Evolutionary conservation across 2,797 vertebrate species (phyloP).

Genomic region (Platalea minor): DNA sequence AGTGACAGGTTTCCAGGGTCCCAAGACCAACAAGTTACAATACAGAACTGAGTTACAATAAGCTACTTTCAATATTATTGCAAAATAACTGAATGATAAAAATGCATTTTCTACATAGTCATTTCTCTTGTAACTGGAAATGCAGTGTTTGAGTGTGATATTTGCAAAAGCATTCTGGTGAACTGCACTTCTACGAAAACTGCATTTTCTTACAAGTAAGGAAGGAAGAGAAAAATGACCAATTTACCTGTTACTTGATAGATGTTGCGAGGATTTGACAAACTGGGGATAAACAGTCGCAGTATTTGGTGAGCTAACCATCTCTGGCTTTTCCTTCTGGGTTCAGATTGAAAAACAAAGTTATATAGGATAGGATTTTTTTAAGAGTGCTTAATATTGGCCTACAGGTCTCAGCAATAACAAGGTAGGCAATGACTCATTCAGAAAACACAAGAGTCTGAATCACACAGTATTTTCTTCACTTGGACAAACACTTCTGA

Average conservation of each 20-base stretch:
- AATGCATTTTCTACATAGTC: background rate
- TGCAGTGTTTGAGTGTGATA: background rate
- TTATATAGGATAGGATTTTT: background rate
- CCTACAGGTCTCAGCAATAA: background rate
- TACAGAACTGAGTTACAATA: background rate
- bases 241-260: conserved; percentile 42
- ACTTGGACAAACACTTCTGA: conserved; percentile 25
- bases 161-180: background rate
- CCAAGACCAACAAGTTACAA: background rate
- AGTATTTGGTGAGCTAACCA: background rate
- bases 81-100: background rate
- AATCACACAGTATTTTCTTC: background rate
- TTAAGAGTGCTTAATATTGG: background rate
- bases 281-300: background rate
- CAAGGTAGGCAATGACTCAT: background rate
- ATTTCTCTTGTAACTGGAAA: background rate
- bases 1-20: background rate
- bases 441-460: background rate
- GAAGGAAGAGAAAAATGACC: background rate
- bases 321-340: conserved; percentile 44
- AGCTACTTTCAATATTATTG: background rate
- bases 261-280: background rate
- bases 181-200: background rate
- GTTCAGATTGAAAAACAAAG: conserved; percentile 34
- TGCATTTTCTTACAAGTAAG: background rate